A percentile compares a stretch with the other conserved stretches of the same genome.
Conservation (phyloP, 2,113 vertebrate genomes). For the Paramisgurnus dabryanus region DNA sequence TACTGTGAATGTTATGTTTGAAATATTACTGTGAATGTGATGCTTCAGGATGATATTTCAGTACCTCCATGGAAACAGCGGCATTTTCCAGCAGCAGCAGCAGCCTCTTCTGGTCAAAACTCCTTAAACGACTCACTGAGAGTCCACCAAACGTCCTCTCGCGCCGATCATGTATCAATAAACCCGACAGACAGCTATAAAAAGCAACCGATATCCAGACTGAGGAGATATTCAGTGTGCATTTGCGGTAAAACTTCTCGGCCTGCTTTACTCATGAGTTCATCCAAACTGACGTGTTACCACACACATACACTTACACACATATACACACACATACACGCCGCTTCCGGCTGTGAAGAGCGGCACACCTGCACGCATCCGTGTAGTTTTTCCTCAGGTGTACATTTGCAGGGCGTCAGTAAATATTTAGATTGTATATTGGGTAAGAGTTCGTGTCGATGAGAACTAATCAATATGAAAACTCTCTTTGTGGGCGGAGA, state of each 20-base stretch:
- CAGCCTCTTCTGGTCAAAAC: constrained; percentile 10
- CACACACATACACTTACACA: neutral
- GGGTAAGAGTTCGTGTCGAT: neutral
- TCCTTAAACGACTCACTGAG: neutral
- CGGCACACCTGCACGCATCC: constrained; percentile 15
- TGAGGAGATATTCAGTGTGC: neutral
- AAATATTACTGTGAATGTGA: neutral
- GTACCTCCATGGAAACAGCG: constrained; percentile 33
- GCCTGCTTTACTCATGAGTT: constrained; percentile 23
- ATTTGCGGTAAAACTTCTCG: constrained; percentile 2
- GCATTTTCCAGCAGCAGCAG: constrained; percentile 13
- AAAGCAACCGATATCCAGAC: neutral
- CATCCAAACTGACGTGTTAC: constrained; percentile 19
- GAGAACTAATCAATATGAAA: neutral
- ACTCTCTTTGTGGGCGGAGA: neutral
- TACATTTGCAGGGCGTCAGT: neutral
- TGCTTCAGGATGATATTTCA: constrained; percentile 8
- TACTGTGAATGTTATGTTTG: too few species aligned
- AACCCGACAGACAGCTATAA: neutral
- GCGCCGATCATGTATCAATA: neutral
- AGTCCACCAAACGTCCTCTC: neutral
- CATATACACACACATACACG: too few species aligned
- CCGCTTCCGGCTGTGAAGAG: constrained; percentile 5
- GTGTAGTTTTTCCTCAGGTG: neutral
- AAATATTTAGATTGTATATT: constrained; percentile 16